phyloP scores from a whole-genome alignment of 1,140 invertebrate species.

The Maniola jurtina region DNA sequence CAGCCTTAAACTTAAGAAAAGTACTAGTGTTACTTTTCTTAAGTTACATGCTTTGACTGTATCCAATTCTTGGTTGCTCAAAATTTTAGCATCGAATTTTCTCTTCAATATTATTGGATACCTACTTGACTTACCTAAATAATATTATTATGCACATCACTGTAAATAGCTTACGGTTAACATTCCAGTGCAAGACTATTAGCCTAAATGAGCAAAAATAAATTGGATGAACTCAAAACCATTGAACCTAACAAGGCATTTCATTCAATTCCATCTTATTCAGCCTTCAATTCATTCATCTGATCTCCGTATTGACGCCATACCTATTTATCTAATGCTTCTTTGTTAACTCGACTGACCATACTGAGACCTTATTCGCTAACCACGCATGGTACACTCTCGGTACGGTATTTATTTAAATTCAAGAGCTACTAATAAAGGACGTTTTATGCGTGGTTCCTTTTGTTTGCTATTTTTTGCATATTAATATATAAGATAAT shows the following conservation, averaged over 20 bases:
- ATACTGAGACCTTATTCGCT: not conserved
- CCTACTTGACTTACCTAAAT: not conserved
- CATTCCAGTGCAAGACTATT: conserved; percentile 33
- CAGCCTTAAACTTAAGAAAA: conserved; percentile 29
- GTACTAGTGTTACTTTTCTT: not conserved
- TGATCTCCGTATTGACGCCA: conserved; percentile 27
- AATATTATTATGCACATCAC: conserved; percentile 11
- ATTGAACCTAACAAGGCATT: conserved; percentile 31
- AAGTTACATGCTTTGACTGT: not conserved
- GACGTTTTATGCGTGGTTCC: no score
- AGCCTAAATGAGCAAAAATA: conserved; percentile 36
- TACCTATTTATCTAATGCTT: conserved; percentile 29
- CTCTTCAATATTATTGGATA: no score
- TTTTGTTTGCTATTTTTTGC: no score
- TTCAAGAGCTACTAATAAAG: not conserved
- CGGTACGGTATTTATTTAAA: not conserved
- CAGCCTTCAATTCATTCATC: conserved; percentile 34
- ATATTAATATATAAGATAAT: no score
- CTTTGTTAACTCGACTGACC: conserved; percentile 25
- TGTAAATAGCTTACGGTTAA: conserved; percentile 26
- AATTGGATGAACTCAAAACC: conserved; percentile 34
- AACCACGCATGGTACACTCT: not conserved
- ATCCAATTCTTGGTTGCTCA: no score
- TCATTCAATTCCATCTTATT: conserved; percentile 31
- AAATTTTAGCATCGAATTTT: not conserved